Conservation (phyloP, 2,113 vertebrate species). For the Haliaeetus leucogaster region DNA sequence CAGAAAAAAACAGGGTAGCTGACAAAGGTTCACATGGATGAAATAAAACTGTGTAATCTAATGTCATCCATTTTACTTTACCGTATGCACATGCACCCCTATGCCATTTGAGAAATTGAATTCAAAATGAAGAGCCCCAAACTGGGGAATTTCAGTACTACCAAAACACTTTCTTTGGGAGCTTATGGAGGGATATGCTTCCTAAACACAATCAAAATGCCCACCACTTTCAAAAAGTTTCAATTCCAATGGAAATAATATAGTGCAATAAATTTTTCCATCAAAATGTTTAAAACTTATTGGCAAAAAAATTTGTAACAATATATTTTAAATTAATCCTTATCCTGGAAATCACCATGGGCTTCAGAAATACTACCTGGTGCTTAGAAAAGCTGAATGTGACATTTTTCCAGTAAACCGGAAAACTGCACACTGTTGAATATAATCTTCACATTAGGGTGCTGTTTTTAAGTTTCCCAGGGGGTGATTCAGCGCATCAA, state of each 20-base stretch:
- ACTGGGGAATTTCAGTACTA: not conserved
- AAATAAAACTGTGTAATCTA: not conserved
- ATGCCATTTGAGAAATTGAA: not conserved
- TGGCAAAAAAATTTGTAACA: not conserved
- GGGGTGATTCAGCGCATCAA: not conserved
- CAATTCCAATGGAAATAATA: not conserved
- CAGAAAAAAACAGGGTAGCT: not conserved
- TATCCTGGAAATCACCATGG: not conserved
- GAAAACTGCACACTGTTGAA: not conserved
- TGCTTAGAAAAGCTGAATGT: not conserved
- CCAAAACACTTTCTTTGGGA: not conserved
- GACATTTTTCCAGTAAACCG: not conserved
- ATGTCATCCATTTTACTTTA: not conserved
- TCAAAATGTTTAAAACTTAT: not conserved
- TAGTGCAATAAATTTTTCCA: not conserved
- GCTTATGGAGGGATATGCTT: not conserved
- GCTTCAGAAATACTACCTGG: not conserved
- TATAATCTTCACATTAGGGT: not conserved
- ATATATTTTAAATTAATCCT: not conserved
- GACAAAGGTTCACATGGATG: not conserved
- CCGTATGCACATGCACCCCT: not conserved
- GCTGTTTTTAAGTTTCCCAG: not conserved
- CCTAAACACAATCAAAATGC: not conserved
- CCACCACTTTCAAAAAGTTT: not conserved
- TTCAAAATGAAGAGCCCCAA: not conserved